Conservation (phyloP, 2,888 invertebrate species). For the Anthophora plumipes region DNA sequence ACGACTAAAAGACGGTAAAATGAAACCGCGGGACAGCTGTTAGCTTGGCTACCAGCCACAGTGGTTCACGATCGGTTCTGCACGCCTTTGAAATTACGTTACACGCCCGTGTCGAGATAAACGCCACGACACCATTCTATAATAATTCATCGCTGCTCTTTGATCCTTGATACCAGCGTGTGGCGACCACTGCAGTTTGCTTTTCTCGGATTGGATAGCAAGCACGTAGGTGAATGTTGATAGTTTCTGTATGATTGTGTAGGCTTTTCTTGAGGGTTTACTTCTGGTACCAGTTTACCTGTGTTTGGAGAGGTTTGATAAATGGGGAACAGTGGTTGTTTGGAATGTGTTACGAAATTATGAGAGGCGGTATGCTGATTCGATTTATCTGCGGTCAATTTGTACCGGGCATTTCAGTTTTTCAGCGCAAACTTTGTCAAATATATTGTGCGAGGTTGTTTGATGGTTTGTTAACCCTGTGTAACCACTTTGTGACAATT, state of each 20-base stretch:
- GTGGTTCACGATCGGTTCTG: slow-evolving; percentile 46
- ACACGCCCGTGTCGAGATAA: slow-evolving; percentile 28
- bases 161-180: slow-evolving; percentile 19
- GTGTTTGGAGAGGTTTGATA: background rate
- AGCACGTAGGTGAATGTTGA: too few species aligned
- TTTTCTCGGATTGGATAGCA: background rate
- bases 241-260: background rate
- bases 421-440: too few species aligned
- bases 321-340: too few species aligned
- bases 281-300: background rate
- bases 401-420: too few species aligned
- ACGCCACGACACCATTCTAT: slow-evolving; percentile 32
- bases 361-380: too few species aligned
- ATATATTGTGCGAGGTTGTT: too few species aligned
- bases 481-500: too few species aligned
- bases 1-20: slow-evolving; percentile 46
- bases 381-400: too few species aligned
- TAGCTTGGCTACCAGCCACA: slow-evolving; percentile 25
- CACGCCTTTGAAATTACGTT: slow-evolving; percentile 19
- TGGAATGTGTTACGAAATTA: too few species aligned
- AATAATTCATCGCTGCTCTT: slow-evolving; percentile 37
- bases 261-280: background rate
- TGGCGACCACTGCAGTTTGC: background rate
- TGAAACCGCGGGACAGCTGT: slow-evolving; percentile 41
- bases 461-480: too few species aligned